phyloP scores from a whole-genome alignment of 1,140 invertebrate genomes.

The Eubasilissa regina region DNA sequence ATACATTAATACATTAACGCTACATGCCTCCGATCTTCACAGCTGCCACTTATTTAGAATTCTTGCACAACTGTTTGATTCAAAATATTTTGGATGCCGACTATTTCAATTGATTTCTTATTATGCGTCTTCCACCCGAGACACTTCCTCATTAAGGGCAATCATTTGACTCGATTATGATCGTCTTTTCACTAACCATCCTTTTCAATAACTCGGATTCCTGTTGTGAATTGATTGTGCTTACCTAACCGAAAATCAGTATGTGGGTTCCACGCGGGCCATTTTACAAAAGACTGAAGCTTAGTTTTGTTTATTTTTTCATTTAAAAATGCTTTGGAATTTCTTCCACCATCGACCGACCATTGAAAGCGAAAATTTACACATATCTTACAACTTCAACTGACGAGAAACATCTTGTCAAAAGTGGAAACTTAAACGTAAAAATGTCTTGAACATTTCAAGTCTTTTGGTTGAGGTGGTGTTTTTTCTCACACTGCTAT shows the following conservation, averaged over 20 bases:
- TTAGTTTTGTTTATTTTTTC: neutral
- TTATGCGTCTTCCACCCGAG: neutral
- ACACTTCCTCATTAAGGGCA: constrained; percentile 5
- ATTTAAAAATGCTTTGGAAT: constrained; percentile 24
- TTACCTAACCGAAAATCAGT: neutral
- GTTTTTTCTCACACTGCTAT: no score
- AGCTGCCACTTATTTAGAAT: neutral
- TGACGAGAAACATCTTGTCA: neutral
- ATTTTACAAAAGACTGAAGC: constrained; percentile 1
- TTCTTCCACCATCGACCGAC: constrained; percentile 23
- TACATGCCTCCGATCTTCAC: neutral
- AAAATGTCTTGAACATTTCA: no score
- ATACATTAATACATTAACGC: constrained; percentile 13
- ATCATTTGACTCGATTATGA: neutral
- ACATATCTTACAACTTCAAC: constrained; percentile 38
- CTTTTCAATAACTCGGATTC: neutral
- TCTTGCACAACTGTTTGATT: neutral
- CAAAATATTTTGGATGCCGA: neutral
- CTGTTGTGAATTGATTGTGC: neutral
- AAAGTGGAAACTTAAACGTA: no score
- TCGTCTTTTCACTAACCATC: neutral
- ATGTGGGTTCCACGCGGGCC: neutral
- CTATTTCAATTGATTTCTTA: neutral
- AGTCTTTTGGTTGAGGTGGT: no score
- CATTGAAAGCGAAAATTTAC: constrained; percentile 56